Conservation (phyloP, 23 tunicate genomes). For the Aplidium turbinatum region DNA sequence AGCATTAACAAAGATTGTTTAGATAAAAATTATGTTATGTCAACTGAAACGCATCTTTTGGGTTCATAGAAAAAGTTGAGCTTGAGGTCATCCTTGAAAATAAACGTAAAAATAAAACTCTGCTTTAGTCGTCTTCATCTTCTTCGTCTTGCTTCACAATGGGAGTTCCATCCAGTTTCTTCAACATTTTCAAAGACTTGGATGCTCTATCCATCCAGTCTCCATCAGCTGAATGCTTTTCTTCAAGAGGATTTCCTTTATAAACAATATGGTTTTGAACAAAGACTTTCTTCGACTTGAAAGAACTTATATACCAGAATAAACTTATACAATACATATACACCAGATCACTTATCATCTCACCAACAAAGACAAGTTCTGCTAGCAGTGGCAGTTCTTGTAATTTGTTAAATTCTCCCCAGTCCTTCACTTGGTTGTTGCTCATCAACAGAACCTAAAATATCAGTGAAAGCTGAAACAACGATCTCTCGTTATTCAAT, state of each 20-base stretch:
- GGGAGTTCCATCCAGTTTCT: conserved; percentile 85
- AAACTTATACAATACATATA: too few species aligned
- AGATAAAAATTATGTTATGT: too few species aligned
- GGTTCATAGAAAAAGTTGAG: too few species aligned
- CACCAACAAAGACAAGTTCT: conserved; percentile 86
- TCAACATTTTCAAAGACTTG: conserved; percentile 37
- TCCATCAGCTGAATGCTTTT: conserved; percentile 61
- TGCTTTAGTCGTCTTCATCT: too few species aligned
- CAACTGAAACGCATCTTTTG: too few species aligned
- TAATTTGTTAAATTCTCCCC: conserved; percentile 79
- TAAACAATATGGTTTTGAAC: background rate
- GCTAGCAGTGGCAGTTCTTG: conserved; percentile 61
- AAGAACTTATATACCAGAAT: background rate
- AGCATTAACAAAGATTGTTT: too few species aligned
- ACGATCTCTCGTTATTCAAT: too few species aligned
- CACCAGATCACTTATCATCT: too few species aligned
- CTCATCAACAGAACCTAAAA: conserved; percentile 73
- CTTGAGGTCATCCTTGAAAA: too few species aligned
- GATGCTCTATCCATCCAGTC: conserved; percentile 63
- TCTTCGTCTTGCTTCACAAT: conserved; percentile 81
- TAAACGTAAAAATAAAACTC: too few species aligned
- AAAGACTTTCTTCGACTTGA: background rate
- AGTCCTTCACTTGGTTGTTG: conserved; percentile 88
- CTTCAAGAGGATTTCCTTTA: conserved; percentile 92
- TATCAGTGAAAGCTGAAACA: too few species aligned